phyloP scores from a whole-genome alignment of 2,888 invertebrate genomes.

The Nymphalis polychloros region DNA sequence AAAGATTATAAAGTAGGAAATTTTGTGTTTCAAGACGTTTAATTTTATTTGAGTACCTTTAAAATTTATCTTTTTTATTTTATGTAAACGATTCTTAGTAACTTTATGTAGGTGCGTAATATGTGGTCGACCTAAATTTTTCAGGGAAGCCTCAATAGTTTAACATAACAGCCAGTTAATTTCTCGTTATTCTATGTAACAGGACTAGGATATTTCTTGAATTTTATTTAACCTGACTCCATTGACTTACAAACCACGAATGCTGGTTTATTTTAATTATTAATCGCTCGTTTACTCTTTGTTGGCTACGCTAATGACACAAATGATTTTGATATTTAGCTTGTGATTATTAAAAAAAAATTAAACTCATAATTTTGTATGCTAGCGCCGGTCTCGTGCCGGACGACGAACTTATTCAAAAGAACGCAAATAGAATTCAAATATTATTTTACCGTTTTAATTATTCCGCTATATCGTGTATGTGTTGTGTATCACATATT shows the following conservation, averaged over 20 bases:
- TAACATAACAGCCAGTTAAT: background rate
- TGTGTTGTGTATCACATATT: background rate
- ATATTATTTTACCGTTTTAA: conserved; percentile 29
- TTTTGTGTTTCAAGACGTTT: background rate
- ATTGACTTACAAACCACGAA: no score
- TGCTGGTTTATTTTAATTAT: conserved; percentile 15
- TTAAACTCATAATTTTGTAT: background rate
- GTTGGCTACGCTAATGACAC: conserved; percentile 48
- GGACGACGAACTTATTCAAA: conserved; percentile 33
- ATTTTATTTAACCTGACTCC: no score
- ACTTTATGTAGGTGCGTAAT: background rate
- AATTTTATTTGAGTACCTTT: no score
- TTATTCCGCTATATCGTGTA: conserved; percentile 14
- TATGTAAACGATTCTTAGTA: no score
- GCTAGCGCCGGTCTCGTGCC: conserved; percentile 39
- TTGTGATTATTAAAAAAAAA: background rate
- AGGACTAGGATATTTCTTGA: background rate
- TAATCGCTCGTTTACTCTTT: conserved; percentile 46
- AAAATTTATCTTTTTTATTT: no score
- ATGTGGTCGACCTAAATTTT: background rate
- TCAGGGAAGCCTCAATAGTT: conserved; percentile 5
- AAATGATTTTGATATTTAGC: conserved; percentile 11
- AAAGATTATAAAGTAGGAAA: conserved; percentile 2
- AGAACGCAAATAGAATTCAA: conserved; percentile 37
- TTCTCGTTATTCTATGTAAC: background rate